Conservation (phyloP, 1,140 invertebrate genomes). For the Oppia nitens region DNA sequence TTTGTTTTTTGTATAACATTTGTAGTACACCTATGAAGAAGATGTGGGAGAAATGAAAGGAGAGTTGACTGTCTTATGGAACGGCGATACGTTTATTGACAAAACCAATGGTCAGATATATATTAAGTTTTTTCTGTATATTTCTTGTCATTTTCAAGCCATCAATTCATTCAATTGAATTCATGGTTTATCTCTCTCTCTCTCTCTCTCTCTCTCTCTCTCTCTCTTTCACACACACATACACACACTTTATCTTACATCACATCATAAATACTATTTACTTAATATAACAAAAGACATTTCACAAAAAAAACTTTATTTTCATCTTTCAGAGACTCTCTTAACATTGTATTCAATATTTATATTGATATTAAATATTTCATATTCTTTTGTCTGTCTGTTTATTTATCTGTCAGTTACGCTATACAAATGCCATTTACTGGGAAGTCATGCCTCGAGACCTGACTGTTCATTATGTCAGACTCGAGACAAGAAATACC, state of each 20-base stretch:
- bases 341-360: neutral
- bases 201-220: neutral
- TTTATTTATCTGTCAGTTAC: constrained; percentile 38
- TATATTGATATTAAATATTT: neutral
- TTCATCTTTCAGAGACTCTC: neutral
- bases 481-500: constrained; percentile 57
- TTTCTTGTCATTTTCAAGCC: neutral
- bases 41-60: constrained; percentile 68
- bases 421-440: constrained; percentile 81
- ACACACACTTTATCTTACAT: no score
- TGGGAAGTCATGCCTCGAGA: constrained; percentile 75
- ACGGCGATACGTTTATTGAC: constrained; percentile 76
- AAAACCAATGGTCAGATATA: constrained; percentile 55
- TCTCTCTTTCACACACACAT: no score
- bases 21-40: constrained; percentile 72
- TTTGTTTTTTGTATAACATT: no score
- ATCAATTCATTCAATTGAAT: neutral
- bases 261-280: no score
- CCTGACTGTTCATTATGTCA: constrained; percentile 87
- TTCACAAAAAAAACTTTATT: neutral
- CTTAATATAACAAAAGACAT: no score
- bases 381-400: neutral
- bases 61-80: constrained; percentile 76
- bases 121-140: no score
- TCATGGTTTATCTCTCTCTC: neutral